Evolutionary conservation across 2,888 invertebrate genomes (phyloP).

Genomic region (Myathropa florea): DNA sequence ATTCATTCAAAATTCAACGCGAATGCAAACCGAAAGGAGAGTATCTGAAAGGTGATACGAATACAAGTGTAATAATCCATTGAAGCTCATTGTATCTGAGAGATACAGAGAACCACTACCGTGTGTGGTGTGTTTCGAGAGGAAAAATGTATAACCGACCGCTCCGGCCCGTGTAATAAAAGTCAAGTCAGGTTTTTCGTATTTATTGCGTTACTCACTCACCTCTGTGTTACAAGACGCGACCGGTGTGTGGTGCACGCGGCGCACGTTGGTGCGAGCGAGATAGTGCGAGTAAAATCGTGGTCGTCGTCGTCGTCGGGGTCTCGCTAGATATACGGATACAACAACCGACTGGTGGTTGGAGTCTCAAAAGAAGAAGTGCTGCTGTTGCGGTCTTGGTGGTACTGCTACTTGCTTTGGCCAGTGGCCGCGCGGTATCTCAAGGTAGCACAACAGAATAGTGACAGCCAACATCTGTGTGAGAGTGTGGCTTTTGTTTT

Average conservation of each 20-base stretch:
- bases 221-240: slow-evolving; percentile 63
- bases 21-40: not conserved
- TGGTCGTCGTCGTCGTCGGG: not conserved
- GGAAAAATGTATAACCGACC: slow-evolving; percentile 23
- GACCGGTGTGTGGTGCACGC: slow-evolving; percentile 23
- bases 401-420: slow-evolving; percentile 20
- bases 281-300: slow-evolving; percentile 39
- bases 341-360: slow-evolving; percentile 41
- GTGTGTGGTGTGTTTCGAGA: slow-evolving; percentile 29
- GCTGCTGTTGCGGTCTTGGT: slow-evolving; percentile 57
- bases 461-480: slow-evolving; percentile 31
- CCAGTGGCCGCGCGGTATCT: slow-evolving; percentile 5
- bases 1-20: slow-evolving; percentile 1
- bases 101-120: slow-evolving; percentile 32
- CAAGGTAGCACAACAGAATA: slow-evolving; percentile 28
- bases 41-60: slow-evolving; percentile 18
- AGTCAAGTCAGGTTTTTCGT: slow-evolving; percentile 68
- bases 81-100: slow-evolving; percentile 43
- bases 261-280: slow-evolving; percentile 27
- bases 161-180: slow-evolving; percentile 57
- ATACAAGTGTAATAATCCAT: slow-evolving; percentile 44
- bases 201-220: slow-evolving; percentile 52
- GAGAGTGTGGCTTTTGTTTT: not conserved
- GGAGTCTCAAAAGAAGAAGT: slow-evolving; percentile 49
- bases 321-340: too few species aligned